Percentiles rank a stretch among this genome's conserved stretches.
Conservation (phyloP, 2,888 invertebrate genomes). For the Phyllotreta striolata region DNA sequence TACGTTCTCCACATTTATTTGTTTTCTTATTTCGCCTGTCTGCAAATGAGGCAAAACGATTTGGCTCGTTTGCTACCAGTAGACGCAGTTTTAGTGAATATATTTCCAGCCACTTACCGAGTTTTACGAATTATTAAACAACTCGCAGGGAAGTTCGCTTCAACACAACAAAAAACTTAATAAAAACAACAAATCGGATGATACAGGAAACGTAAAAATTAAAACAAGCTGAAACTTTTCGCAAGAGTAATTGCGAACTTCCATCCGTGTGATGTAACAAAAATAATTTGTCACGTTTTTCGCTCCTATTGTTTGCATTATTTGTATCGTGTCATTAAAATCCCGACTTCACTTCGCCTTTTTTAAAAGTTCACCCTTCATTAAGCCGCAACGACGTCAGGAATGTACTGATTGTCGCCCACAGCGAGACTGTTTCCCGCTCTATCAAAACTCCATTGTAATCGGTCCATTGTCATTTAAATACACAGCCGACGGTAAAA, state of each 20-base stretch:
- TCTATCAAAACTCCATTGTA: constrained; percentile 31
- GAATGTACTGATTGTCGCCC: constrained; percentile 29
- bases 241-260: too few relatives aligned
- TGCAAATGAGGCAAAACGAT: constrained; percentile 21
- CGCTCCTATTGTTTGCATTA: too few relatives aligned
- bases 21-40: constrained; percentile 15
- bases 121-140: constrained; percentile 12
- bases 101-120: constrained; percentile 1
- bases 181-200: too few relatives aligned
- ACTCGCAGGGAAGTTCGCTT: background rate
- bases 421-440: constrained; percentile 22
- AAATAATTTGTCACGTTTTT: too few relatives aligned
- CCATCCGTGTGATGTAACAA: too few relatives aligned
- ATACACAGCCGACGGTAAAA: constrained; percentile 28
- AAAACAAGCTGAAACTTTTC: too few relatives aligned
- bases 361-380: constrained; percentile 33
- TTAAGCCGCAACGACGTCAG: constrained; percentile 22
- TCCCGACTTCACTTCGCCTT: constrained; percentile 4
- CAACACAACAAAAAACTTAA: too few relatives aligned
- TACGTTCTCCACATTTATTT: constrained; percentile 15
- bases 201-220: too few relatives aligned
- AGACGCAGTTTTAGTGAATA: constrained; percentile 1
- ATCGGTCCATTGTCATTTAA: constrained; percentile 32
- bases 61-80: constrained; percentile 16
- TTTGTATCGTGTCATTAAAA: too few relatives aligned